These are phyloP conservation scores for Erythrocercus mccallii DNA, from an alignment of 2,113 vertebrate species.

Conservation along the genomic window DNA sequence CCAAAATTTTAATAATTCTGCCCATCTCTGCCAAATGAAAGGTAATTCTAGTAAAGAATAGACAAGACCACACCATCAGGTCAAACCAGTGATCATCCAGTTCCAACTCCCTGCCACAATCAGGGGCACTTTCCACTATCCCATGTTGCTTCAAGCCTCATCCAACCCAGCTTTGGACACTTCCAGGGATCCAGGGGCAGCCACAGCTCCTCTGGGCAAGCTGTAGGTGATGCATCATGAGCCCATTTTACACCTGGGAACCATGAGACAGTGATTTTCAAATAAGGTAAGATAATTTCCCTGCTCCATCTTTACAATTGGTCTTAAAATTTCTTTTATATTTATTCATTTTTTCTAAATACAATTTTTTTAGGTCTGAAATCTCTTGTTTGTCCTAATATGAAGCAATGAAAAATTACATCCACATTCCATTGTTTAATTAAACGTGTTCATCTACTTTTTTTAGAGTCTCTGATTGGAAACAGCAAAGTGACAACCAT, in stretches of 20 bases:
- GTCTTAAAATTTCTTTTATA: background rate
- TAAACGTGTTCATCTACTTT: background rate
- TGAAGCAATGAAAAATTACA: background rate
- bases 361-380: background rate
- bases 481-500: background rate
- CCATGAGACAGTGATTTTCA: background rate
- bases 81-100: background rate
- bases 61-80: background rate
- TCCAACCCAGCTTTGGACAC: background rate
- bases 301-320: background rate
- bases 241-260: background rate
- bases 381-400: background rate
- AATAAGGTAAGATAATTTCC: background rate
- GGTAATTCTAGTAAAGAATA: background rate
- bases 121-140: background rate
- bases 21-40: background rate
- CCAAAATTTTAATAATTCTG: background rate
- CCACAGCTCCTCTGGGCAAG: background rate
- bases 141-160: background rate
- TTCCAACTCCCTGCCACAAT: background rate
- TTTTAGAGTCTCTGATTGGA: rapidly evolving
- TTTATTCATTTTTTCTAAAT: background rate
- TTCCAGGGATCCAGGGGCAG: background rate
- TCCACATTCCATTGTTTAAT: background rate
- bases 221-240: background rate